Evolutionary conservation across 2,113 vertebrate genomes (phyloP).

Genomic region (Micronisus gabar): DNA sequence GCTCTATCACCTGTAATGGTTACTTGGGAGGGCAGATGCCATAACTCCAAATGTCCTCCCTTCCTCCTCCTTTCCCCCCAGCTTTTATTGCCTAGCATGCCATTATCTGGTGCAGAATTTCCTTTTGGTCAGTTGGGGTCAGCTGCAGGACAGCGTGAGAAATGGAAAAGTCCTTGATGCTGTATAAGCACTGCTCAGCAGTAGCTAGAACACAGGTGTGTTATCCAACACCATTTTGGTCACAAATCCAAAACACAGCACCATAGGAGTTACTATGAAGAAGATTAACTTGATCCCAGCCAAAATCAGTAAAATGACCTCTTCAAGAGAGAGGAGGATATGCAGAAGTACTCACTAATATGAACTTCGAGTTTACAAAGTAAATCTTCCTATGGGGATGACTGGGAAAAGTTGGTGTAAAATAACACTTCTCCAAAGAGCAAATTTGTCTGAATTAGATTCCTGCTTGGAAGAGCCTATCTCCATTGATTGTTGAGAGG

Average conservation of each 20-base stretch:
- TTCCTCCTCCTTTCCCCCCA: not conserved
- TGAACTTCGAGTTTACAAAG: not conserved
- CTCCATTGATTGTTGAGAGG: not conserved
- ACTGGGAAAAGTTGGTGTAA: not conserved
- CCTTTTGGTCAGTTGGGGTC: not conserved
- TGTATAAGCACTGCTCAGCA: not conserved
- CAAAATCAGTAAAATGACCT: not conserved
- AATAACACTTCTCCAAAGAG: not conserved
- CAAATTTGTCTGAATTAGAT: not conserved
- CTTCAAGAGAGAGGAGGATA: not conserved
- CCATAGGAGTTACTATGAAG: not conserved
- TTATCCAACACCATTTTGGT: not conserved
- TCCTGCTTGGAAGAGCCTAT: not conserved
- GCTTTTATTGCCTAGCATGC: not conserved
- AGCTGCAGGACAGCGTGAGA: rapidly evolving
- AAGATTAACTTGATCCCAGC: not conserved
- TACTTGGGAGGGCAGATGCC: not conserved
- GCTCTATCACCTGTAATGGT: rapidly evolving
- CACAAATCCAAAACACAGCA: not conserved
- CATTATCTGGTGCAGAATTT: not conserved
- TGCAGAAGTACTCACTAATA: not conserved
- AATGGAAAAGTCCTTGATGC: not conserved
- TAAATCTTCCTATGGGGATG: not conserved
- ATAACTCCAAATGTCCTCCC: not conserved
- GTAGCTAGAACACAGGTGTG: not conserved